Percentiles rank a stretch among this genome's conserved stretches.
phyloP scores from a whole-genome alignment of 2,113 vertebrate species.

The Alces alces region DNA sequence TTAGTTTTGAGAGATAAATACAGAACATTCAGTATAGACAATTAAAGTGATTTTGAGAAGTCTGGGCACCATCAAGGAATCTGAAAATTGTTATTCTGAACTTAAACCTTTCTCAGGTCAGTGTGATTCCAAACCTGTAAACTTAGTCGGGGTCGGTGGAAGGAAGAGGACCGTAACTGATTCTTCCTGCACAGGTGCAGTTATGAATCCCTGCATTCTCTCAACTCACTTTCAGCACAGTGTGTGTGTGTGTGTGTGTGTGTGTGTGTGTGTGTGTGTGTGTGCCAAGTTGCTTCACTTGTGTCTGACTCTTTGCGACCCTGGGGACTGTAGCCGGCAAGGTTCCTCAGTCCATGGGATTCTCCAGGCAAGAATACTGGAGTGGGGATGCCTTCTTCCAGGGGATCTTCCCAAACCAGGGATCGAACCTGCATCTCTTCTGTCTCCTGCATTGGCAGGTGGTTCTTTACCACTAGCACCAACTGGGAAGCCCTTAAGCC shows the following conservation, averaged over 20 bases:
- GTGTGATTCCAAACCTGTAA: background rate
- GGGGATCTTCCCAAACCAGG: background rate
- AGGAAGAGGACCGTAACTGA: background rate
- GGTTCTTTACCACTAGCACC: background rate
- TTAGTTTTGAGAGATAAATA: conserved; percentile 65
- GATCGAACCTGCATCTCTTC: background rate
- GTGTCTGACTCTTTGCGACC: background rate
- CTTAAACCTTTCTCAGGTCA: background rate
- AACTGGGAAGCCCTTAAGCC: background rate
- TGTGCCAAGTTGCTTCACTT: background rate
- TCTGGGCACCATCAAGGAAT: conserved; percentile 42
- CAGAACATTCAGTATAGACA: conserved; percentile 64
- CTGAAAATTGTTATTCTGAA: conserved; percentile 68
- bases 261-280: background rate
- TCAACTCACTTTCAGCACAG: background rate
- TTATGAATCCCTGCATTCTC: background rate
- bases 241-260: background rate
- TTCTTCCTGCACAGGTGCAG: background rate
- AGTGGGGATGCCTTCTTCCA: background rate
- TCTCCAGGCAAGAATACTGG: background rate
- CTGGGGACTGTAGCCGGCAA: background rate
- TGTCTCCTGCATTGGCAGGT: background rate
- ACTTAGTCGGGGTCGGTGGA: fast-evolving
- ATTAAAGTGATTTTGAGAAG: conserved; percentile 59
- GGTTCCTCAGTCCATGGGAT: background rate